phyloP scores from a whole-genome alignment of 1,140 invertebrate species.

The Lasioglossum albipes region DNA sequence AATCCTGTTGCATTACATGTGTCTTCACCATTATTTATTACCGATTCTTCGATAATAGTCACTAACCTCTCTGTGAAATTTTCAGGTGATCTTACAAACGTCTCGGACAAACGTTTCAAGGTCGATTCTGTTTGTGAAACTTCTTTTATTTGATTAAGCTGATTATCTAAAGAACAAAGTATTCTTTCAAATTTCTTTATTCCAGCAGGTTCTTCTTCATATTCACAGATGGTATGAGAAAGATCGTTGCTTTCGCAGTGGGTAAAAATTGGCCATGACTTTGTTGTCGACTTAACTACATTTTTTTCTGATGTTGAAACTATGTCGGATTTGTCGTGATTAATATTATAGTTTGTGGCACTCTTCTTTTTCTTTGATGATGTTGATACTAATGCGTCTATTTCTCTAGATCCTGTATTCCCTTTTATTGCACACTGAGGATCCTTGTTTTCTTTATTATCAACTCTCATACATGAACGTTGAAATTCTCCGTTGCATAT shows the following conservation, averaged over 20 bases:
- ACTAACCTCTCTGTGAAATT: constrained; percentile 70
- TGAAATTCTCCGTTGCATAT: not conserved
- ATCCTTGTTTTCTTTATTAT: constrained; percentile 22
- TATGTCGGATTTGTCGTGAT: constrained; percentile 2
- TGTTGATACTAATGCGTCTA: not conserved
- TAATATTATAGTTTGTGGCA: constrained; percentile 43
- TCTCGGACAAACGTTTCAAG: constrained; percentile 65
- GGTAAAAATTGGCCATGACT: not conserved
- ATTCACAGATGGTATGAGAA: not conserved
- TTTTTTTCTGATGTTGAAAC: not conserved
- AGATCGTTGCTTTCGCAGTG: not conserved
- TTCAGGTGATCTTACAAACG: constrained; percentile 65
- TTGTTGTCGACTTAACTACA: not conserved
- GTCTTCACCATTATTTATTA: constrained; percentile 43
- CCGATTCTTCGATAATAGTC: constrained; percentile 71
- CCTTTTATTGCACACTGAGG: not conserved
- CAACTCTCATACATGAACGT: not conserved
- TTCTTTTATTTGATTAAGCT: constrained; percentile 27
- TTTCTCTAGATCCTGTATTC: not conserved
- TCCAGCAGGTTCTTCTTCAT: not conserved
- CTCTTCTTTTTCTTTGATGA: not conserved
- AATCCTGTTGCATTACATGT: constrained; percentile 15
- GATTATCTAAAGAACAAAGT: constrained; percentile 32
- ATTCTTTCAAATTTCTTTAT: constrained; percentile 39
- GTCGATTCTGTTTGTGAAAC: constrained; percentile 27